Evolutionary conservation across 2,888 invertebrate genomes (phyloP).

Genomic region (Anorthoa munda): DNA sequence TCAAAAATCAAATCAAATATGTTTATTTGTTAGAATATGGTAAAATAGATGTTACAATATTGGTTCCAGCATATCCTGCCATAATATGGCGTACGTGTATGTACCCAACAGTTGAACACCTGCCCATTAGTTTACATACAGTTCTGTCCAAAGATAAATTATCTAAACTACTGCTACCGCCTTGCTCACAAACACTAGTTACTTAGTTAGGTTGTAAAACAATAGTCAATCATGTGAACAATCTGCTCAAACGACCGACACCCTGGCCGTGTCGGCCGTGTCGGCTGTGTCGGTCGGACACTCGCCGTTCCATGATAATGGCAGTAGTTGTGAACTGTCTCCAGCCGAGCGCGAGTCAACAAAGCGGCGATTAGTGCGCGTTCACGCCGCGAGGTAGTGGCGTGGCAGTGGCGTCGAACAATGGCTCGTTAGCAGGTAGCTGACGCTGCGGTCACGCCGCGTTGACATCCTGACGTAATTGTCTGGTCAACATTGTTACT

Average conservation of each 20-base stretch:
- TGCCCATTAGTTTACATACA: neutral
- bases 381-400: conserved; percentile 14
- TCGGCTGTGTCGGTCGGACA: neutral
- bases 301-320: conserved; percentile 14
- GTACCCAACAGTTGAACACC: too few relatives aligned
- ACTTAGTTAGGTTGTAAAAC: neutral
- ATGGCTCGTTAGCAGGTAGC: conserved; percentile 58
- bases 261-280: neutral
- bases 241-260: neutral
- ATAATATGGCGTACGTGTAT: too few relatives aligned
- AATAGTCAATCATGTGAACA: conserved; percentile 37
- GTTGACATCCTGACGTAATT: conserved; percentile 13
- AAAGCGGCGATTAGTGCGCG: conserved; percentile 47
- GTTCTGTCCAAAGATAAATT: neutral
- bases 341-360: conserved; percentile 39
- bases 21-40: too few relatives aligned
- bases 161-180: neutral
- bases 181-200: neutral
- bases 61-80: too few relatives aligned
- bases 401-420: conserved; percentile 32
- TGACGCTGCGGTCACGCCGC: conserved; percentile 35
- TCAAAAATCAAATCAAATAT: too few relatives aligned
- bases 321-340: conserved; percentile 45
- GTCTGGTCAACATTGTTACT: conserved; percentile 21
- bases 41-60: too few relatives aligned